Conservation (phyloP, 2,888 invertebrate genomes). For the Pachymerium ferrugineum region DNA sequence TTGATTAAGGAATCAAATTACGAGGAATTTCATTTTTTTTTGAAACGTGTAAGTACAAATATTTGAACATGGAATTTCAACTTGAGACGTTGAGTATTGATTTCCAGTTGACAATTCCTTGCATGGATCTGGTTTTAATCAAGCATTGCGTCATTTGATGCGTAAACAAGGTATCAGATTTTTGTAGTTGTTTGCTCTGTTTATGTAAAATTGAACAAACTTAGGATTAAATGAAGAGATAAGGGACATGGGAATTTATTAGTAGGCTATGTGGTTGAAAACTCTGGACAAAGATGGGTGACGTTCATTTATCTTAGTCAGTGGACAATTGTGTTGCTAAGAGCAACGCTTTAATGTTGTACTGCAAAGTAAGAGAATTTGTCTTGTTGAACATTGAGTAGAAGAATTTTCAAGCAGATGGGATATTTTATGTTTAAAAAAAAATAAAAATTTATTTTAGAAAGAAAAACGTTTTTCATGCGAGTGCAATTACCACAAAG, state of each 20-base stretch:
- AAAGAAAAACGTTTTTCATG: neutral
- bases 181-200: neutral
- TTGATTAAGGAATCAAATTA: too few species aligned
- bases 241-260: neutral
- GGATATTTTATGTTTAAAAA: too few species aligned
- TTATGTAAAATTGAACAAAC: too few species aligned
- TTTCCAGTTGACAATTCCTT: neutral
- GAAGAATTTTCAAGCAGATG: neutral
- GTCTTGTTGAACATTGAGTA: neutral
- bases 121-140: neutral
- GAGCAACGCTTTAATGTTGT: neutral
- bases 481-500: neutral
- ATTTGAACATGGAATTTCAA: too few species aligned
- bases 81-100: too few species aligned
- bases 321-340: constrained; percentile 4
- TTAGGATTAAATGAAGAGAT: neutral
- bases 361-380: neutral
- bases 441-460: too few species aligned
- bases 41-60: too few species aligned
- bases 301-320: constrained; percentile 1
- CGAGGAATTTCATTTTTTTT: too few species aligned
- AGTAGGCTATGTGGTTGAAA: neutral
- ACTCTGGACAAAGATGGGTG: neutral
- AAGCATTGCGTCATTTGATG: neutral
- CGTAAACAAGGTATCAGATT: neutral